Base-by-base conservation (phyloP, 2,113 vertebrate genomes). In the Cisticola juncidis region DNA sequence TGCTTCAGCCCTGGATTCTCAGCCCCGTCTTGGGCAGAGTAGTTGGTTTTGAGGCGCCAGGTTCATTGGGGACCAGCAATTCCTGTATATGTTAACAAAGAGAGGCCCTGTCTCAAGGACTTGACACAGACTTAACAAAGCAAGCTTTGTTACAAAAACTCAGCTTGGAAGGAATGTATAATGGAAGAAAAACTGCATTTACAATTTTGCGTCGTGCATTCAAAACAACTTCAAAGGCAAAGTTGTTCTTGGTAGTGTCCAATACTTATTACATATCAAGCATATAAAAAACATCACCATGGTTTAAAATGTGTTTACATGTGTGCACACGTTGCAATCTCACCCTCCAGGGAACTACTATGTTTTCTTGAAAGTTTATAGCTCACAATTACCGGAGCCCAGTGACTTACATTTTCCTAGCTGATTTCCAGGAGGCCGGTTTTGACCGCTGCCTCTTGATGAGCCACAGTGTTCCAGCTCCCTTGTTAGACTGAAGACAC, bases 241-340 rank as follows among this genome's bases (percentile, higher is more conserved):
- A 96, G 78, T 94, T 96, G 94, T 80, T 97, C 93, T 97, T 92
- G 81, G 56, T 97, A 92, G 74, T 69, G 83, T 98, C 95, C 95
- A 88, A 89, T 60, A 26, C n/a, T 91, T 91, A 45, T 35, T 95
- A 87, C 94, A 96, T 97, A 98, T 86, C 57, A 69, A 84, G 69
- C 65, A 83, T 97, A 97, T 94, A 95, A 97, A 97, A 93, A 95
- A 53, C 76, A 90, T 79, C 74, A 88, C 94, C 78, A 76, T 95
- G 92, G 45, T 94, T 93, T 96, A 96, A 96, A 89, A 77, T 35
- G 82, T 12, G 6, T 81, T 92, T 95, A 81, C 73, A n/a, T 76
- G 73, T 87, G 91, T 62, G 91, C 73, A 38, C 77, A 50, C 77
- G 65, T 38, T 95, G 76, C 78, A 91, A 2, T 87, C 84, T 79